Base-by-base conservation (phyloP, 2,797 vertebrate species). In the Semaprochilodus insignis region DNA sequence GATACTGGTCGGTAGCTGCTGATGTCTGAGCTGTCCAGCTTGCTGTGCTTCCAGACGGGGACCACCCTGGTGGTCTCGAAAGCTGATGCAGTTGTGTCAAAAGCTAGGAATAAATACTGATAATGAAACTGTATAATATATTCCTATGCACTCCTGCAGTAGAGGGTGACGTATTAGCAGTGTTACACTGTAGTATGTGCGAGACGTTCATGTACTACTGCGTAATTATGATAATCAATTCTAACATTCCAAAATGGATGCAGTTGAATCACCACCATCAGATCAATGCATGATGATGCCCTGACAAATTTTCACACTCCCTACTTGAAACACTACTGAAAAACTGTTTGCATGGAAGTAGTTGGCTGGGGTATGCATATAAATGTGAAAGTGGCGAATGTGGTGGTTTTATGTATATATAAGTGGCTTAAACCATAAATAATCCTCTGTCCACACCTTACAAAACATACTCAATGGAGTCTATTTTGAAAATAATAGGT, bases 371-470 rank as follows among this genome's bases (percentile, higher is more conserved):
- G 60, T 67, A 66, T 66, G 54, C 62, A 81, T 51, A 67, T 40
- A 81, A 87, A 84, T 86, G 85, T 59, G 84, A 89, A 80, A 88
- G 69, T 66, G 82, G 80, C 48, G 73, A 86, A 83, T 85, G 83
- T 85, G 85, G 82, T 85, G 48, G 85, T 88, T 86, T 88, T 80
- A 82, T 91, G 92, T 90, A 34, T 36, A 83, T 86, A 90, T 51
- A 51, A 8, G 85, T 86, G 80, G 90, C 88, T 90, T 88, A 86
- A 83, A 90, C 90, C 87, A 76, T 92, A 93, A 94, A 92, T 90
- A 89, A 88, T 89, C 86, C 85, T 85, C 88, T 89, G 89, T 93
- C 92, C 90, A 90, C 92, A 93, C 89, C 87, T 92, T 90, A 77
- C 83, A 85, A 90, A 89, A 87, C 88, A 90, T 79, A 79, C 86